Conservation (phyloP, 2,797 vertebrate species). For the Staurois parvus region DNA sequence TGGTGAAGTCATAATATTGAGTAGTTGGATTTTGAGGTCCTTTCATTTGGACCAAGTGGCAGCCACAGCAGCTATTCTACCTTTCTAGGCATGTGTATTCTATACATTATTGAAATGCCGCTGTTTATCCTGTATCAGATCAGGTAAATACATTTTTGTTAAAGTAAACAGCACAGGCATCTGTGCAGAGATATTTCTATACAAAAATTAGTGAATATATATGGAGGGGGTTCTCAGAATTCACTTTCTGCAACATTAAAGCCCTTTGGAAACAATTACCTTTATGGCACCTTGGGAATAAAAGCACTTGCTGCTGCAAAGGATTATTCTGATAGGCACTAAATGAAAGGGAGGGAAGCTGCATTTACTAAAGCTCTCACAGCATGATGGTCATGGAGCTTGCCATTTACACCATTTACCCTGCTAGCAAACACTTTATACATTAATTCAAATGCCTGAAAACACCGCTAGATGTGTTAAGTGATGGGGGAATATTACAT, state of each 20-base stretch:
- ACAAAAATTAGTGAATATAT: not conserved
- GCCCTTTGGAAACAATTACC: slow-evolving; percentile 30
- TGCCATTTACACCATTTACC: slow-evolving; percentile 46
- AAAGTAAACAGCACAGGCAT: not conserved
- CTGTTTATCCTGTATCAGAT: not conserved
- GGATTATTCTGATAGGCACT: slow-evolving; percentile 16
- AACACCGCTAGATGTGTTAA: slow-evolving; percentile 45
- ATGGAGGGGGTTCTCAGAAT: not conserved
- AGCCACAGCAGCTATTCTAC: too few species aligned
- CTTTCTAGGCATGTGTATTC: not conserved
- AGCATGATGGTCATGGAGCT: slow-evolving; percentile 40
- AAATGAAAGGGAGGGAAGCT: slow-evolving; percentile 31
- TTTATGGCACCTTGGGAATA: slow-evolving; percentile 28
- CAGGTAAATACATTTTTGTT: not conserved
- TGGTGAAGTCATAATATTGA: not conserved
- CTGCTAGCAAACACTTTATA: slow-evolving; percentile 47
- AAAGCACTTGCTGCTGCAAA: slow-evolving; percentile 22
- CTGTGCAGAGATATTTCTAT: not conserved
- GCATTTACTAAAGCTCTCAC: slow-evolving; percentile 34
- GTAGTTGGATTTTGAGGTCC: too few species aligned
- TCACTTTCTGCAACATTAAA: not conserved
- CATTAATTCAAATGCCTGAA: slow-evolving; percentile 45
- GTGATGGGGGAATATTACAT: slow-evolving; percentile 14
- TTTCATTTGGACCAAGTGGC: too few species aligned
- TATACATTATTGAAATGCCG: not conserved